Base-by-base conservation (phyloP, 2,888 invertebrate species). In the Cephus pulcher region DNA sequence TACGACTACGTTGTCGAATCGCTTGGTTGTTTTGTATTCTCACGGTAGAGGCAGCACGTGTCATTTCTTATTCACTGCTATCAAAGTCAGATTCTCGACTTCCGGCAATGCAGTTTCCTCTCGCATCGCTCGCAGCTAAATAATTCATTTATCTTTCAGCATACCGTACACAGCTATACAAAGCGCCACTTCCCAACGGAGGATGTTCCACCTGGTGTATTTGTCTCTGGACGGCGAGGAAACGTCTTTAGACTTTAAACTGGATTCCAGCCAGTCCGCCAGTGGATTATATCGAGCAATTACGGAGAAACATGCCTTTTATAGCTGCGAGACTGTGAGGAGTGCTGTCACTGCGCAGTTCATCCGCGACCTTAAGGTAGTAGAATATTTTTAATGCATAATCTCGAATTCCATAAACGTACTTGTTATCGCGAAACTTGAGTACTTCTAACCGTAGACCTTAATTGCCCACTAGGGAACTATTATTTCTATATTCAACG, bases 261-360 rank as follows among this genome's bases (percentile, higher is more conserved):
- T 97, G 92, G 95, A 96, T 85, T 96, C 96, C 73, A 95, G 95
- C 79, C 95, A 96, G 73, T 95, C 96, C 74, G 97, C 97, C 1
- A 96, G 96, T 74, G 96, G 96, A 69, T 92, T 97, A 35, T 97
- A 97, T 91, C 93, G 97, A 75, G 96, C 97, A 34, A 96, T 98
- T 83, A 98, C 97, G 0, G 98, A 98, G 92, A 97, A 97, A 85
- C 97, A 97, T 91, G 97, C 97, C 73, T 98, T 98, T 93, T 98
- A 97, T 92, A 97, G 97, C 91, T 97, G 97, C 92, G 97, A 98
- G 91, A 97, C 97, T 0, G 97, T 98, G 23, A 94, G 97, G 73
- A 96, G 94, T 82, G 97, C 96, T 79, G 97, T 98, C 76, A 97
- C 97, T 0, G 95, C 96, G 76, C 98, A 98, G 92, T 97, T 96